phyloP scores from a whole-genome alignment of 2,797 vertebrate genomes.

The Ctenopoma kingsleyae region DNA sequence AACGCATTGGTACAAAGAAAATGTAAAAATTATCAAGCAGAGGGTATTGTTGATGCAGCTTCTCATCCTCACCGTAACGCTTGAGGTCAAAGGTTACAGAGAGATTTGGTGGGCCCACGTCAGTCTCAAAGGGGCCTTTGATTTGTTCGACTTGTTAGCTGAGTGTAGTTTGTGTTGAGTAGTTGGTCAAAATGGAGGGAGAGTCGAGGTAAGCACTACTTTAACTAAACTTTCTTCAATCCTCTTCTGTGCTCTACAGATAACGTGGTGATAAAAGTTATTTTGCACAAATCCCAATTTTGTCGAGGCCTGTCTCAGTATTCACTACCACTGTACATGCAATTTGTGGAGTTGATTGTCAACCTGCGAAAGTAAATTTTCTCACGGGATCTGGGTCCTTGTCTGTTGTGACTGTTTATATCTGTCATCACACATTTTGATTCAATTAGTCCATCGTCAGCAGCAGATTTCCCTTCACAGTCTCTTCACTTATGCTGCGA shows the following conservation, averaged over 20 bases:
- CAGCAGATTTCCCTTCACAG: conserved; percentile 53
- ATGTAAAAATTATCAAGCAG: background rate
- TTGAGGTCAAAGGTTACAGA: conserved; percentile 43
- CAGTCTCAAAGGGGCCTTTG: background rate
- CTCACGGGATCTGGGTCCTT: background rate
- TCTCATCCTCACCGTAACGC: conserved; percentile 25
- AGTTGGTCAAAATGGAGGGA: background rate
- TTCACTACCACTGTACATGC: no score
- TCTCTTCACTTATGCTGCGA: conserved; percentile 55
- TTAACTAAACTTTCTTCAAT: conserved; percentile 1
- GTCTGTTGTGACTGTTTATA: background rate
- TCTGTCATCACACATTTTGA: conserved; percentile 9
- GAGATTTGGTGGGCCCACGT: conserved; percentile 21
- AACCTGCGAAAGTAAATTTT: background rate
- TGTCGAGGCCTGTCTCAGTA: background rate
- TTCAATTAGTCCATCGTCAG: conserved; percentile 27
- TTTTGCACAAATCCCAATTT: background rate
- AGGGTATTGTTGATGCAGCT: conserved; percentile 23
- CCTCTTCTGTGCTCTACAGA: background rate
- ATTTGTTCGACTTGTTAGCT: conserved; percentile 9
- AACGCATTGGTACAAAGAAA: conserved; percentile 22
- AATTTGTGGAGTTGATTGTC: no score
- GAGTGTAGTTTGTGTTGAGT: conserved; percentile 8
- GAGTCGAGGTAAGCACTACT: background rate
- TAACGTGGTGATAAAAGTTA: background rate